phyloP scores from a whole-genome alignment of 2,888 invertebrate species.

The Lycia hirtaria region DNA sequence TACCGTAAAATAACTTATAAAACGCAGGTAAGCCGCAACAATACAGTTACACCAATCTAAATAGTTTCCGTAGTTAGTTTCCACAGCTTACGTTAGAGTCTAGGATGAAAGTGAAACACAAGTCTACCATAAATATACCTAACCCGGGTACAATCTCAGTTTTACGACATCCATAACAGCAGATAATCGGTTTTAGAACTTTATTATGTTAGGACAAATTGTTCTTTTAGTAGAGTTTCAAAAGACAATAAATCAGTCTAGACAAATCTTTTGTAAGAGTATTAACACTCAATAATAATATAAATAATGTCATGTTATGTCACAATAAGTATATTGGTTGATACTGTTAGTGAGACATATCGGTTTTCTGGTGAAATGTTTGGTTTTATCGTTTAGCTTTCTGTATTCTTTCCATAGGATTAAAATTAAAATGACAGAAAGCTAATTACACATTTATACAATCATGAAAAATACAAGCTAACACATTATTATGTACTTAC shows the following conservation, averaged over 20 bases:
- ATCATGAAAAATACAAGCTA: no score
- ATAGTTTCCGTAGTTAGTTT: background rate
- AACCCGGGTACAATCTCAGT: slow-evolving; percentile 6
- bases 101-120: slow-evolving; percentile 1
- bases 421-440: no score
- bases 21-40: no score
- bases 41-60: no score
- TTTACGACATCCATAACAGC: slow-evolving; percentile 3
- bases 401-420: no score
- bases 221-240: background rate
- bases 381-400: no score
- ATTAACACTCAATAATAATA: no score
- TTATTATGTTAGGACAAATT: slow-evolving; percentile 10
- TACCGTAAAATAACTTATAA: no score
- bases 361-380: background rate
- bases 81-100: background rate
- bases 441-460: no score
- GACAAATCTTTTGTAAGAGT: background rate
- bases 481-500: no score
- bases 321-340: background rate
- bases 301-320: background rate
- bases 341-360: background rate
- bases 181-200: slow-evolving; percentile 6
- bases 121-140: background rate
- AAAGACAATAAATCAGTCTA: background rate